A percentile compares a stretch with the other conserved stretches of the same genome.
phyloP scores from a whole-genome alignment of 2,113 vertebrate species.

The Hymenochirus boettgeri region DNA sequence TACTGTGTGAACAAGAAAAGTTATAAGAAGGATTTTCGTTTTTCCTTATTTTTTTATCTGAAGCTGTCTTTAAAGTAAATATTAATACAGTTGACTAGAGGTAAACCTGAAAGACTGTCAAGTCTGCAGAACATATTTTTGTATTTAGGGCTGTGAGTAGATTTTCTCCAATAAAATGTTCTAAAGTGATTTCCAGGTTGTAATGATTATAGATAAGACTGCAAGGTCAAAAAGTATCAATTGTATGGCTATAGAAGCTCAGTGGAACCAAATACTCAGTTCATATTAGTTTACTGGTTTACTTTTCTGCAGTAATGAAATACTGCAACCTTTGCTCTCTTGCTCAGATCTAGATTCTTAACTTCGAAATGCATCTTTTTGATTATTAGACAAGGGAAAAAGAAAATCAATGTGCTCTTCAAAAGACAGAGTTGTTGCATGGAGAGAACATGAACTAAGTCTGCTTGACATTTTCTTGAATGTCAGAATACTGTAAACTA shows the following conservation, averaged over 20 bases:
- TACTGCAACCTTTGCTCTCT: not conserved
- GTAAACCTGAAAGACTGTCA: too few relatives aligned
- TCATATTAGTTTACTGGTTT: not conserved
- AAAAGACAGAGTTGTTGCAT: not conserved
- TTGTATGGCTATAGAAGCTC: not conserved
- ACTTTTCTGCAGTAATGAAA: slow-evolving; percentile 2
- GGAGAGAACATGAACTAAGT: not conserved
- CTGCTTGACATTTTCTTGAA: not conserved
- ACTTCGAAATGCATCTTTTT: slow-evolving; percentile 1
- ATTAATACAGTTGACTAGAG: too few relatives aligned
- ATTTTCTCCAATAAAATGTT: too few relatives aligned
- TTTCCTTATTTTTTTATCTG: too few relatives aligned
- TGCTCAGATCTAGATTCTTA: slow-evolving; percentile 1
- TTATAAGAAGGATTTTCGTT: too few relatives aligned
- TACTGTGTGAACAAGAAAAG: too few relatives aligned
- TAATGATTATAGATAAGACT: not conserved
- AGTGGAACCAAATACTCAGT: not conserved
- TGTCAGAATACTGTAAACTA: not conserved
- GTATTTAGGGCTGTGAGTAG: too few relatives aligned
- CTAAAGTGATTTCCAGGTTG: too few relatives aligned
- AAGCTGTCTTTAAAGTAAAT: too few relatives aligned
- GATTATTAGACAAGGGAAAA: not conserved
- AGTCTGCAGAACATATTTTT: too few relatives aligned
- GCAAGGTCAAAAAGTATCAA: not conserved
- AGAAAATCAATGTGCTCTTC: not conserved